These are phyloP conservation scores for Lochmaea capreae DNA, from an alignment of 2,888 invertebrate species.

Conservation along the genomic window DNA sequence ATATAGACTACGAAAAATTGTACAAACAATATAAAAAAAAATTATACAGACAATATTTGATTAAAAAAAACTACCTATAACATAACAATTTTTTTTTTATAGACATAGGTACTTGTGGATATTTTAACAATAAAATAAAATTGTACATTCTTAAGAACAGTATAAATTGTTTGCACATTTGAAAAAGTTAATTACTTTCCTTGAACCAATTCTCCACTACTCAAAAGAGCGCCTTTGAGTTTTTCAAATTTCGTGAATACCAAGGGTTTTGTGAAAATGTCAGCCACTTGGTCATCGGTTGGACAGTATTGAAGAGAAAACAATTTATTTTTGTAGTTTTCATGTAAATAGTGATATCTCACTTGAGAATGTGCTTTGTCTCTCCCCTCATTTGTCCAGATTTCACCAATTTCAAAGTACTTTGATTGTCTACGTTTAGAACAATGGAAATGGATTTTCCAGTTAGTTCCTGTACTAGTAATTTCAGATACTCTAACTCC, in stretches of 20 bases:
- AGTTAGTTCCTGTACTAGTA: not conserved
- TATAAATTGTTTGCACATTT: too few species aligned
- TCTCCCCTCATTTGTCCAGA: constrained; percentile 3
- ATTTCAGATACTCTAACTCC: constrained; percentile 2
- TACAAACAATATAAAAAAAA: too few species aligned
- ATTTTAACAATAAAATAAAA: too few species aligned
- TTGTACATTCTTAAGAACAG: too few species aligned
- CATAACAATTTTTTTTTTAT: too few species aligned
- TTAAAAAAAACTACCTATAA: too few species aligned
- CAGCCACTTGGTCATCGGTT: constrained; percentile 1
- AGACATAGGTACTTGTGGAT: too few species aligned
- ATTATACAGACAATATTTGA: too few species aligned
- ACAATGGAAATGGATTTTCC: not conserved
- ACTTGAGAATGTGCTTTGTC: not conserved
- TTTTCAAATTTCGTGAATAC: not conserved
- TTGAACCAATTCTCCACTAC: too few species aligned
- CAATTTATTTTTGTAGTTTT: not conserved
- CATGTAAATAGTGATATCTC: constrained; percentile 3
- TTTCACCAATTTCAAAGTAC: not conserved
- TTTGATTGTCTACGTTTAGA: not conserved
- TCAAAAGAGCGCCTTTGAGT: too few species aligned
- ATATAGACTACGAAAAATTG: too few species aligned
- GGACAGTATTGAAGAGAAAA: not conserved
- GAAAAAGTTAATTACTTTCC: too few species aligned
- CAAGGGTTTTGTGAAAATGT: not conserved